Evolutionary conservation across 1,140 invertebrate genomes (phyloP).

Genomic region (Lethrus apterus): DNA sequence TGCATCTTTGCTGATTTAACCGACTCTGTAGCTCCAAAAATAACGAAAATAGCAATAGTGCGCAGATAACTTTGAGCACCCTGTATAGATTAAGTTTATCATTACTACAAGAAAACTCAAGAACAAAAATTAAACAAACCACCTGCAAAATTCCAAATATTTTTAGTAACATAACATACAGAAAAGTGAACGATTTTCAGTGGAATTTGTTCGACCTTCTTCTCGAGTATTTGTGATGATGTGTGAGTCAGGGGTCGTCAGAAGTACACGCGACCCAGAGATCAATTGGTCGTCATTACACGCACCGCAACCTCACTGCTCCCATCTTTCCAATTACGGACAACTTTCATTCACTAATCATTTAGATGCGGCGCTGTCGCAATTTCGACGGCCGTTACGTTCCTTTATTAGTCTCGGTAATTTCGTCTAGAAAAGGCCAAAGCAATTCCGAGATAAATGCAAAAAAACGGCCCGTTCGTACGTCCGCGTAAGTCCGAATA

Average conservation of each 20-base stretch:
- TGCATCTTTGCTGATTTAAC: too few species aligned
- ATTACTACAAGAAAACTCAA: too few species aligned
- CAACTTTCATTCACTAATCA: conserved; percentile 16
- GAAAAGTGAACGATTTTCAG: too few species aligned
- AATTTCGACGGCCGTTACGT: conserved; percentile 1
- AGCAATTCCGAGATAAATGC: conserved; percentile 7
- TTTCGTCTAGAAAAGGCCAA: conserved; percentile 10
- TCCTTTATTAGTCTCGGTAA: conserved; percentile 6
- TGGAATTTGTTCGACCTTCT: too few species aligned
- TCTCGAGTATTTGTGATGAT: too few species aligned
- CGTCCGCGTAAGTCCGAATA: background rate
- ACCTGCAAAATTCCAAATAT: too few species aligned
- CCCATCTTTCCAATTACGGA: conserved; percentile 13
- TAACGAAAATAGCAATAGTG: too few species aligned
- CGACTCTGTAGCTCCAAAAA: too few species aligned
- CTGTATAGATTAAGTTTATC: too few species aligned
- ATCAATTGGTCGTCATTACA: conserved; percentile 17
- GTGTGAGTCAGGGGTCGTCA: conserved; percentile 13
- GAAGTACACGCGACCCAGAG: conserved; percentile 11
- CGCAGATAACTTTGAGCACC: too few species aligned
- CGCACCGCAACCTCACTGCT: conserved; percentile 3
- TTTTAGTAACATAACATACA: too few species aligned
- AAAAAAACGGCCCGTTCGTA: conserved; percentile 3
- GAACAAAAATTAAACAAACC: too few species aligned
- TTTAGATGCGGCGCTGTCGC: conserved; percentile 3